These are phyloP conservation scores for Oxystoma pomonae DNA, from an alignment of 2,888 invertebrate genomes.

Conservation along the genomic window DNA sequence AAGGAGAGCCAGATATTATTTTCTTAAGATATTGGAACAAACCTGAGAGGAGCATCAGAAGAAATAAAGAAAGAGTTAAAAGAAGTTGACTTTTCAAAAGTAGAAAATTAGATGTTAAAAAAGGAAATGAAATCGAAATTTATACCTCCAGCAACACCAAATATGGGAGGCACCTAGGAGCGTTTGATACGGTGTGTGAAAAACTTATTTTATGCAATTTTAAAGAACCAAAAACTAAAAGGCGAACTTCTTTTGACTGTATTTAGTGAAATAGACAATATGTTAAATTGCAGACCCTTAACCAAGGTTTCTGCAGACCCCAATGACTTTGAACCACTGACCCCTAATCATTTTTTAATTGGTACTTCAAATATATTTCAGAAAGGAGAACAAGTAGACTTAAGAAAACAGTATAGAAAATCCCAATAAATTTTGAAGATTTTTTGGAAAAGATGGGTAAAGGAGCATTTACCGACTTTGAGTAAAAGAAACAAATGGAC, in stretches of 20 bases:
- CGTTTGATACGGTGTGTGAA: constrained; percentile 12
- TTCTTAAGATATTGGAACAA: constrained; percentile 12
- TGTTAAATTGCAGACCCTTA: background rate
- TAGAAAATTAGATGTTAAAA: background rate
- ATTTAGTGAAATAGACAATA: background rate
- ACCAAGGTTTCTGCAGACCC: background rate
- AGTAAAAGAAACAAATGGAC: constrained; percentile 31
- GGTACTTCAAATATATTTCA: background rate
- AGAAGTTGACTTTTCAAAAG: background rate
- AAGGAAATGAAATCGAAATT: constrained; percentile 10
- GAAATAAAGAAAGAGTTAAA: background rate
- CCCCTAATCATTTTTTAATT: constrained; percentile 3
- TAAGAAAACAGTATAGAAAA: constrained; percentile 5
- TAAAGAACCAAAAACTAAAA: constrained; percentile 2
- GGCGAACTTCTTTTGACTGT: background rate
- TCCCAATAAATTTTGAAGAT: background rate
- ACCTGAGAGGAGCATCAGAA: constrained; percentile 4
- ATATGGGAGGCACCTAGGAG: constrained; percentile 12
- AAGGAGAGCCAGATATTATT: constrained; percentile 1
- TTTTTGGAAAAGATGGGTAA: constrained; percentile 9
- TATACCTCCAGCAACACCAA: constrained; percentile 5
- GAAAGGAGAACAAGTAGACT: background rate
- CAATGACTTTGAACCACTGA: background rate
- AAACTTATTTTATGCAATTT: constrained; percentile 2
- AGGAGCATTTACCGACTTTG: constrained; percentile 1